Base-by-base conservation (phyloP, 2,797 vertebrate genomes). In the Alcedo atthis region DNA sequence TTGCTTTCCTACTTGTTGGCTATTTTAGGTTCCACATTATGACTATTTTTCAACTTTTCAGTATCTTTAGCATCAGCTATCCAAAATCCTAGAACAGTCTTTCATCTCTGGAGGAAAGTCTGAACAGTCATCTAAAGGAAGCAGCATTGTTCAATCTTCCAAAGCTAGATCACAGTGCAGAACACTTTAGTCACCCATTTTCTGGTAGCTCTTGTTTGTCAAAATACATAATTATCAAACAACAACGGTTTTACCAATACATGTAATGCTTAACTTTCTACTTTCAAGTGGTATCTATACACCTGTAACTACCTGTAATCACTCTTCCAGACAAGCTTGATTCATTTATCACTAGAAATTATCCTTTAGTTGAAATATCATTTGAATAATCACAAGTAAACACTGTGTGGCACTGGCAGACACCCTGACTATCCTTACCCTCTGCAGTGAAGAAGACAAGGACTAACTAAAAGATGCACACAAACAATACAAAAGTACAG, bases 401-500 rank as follows among this genome's bases (percentile, higher is more conserved):
- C 67, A 32, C 45, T 35, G 22, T 0, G 2, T 2, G 0, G 26
- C 67, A 78, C 30, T 2, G 8, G 21, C 37, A 87, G 25, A 69
- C 26, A 45, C n/a, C 30, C 7, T 3, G 8, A 54, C 6, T n/a
- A 42, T 5, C 49, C 53, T 68, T 45, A 55, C 20, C 8, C 13
- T 40, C 30, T 3, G 5, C 24, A 19, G 18, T 16, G 24, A 70
- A 28, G 19, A 80, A 53, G 25, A 43, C 28, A 66, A 25, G 42
- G 33, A 64, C n/a, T 48, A 33, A 57, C 26, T 53, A 33, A 30
- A 57, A 81, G 12, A 57, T 10, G 4, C 14, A 53, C 10, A 57
- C 1, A 6, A n/a, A 9, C 51, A 46, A 54, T 14, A 33, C 0
- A 1, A 32, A 66, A 58, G 18, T 15, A 19, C 0, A 2, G 51